A percentile compares a stretch with the other conserved stretches of the same genome.
These are phyloP conservation scores for Helicolenus hilgendorfi DNA, from an alignment of 2,797 vertebrate species.

Conservation along the genomic window DNA sequence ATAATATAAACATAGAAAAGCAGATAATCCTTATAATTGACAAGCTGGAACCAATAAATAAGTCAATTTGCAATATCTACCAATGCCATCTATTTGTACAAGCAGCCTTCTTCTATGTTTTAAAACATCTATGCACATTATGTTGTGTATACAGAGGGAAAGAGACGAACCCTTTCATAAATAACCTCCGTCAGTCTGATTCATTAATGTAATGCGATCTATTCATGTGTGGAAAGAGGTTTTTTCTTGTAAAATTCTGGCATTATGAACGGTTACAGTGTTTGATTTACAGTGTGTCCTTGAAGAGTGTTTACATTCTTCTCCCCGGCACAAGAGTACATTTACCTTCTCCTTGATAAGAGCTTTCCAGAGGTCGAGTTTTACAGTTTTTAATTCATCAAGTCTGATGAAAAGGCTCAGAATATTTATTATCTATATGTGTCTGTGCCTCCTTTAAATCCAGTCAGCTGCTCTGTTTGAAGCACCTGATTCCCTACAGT, in stretches of 20 bases:
- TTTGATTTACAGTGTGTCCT: conserved; percentile 32
- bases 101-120: neutral
- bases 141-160: neutral
- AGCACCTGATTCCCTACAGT: neutral
- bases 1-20: neutral
- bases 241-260: neutral
- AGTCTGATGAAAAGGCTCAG: neutral
- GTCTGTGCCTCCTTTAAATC: neutral
- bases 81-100: neutral
- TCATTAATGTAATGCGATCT: neutral
- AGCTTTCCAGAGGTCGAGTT: conserved; percentile 18
- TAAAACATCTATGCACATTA: neutral
- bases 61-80: neutral
- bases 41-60: too few species aligned
- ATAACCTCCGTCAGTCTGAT: neutral
- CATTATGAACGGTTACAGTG: neutral
- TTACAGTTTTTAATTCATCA: conserved; percentile 1
- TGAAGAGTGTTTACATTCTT: conserved; percentile 11
- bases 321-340: neutral
- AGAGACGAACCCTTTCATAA: neutral
- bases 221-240: neutral
- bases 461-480: neutral
- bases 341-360: conserved; percentile 27
- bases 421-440: neutral
- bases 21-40: neutral